These are phyloP conservation scores for Psix sp. DNA, from an alignment of 1,140 invertebrate genomes.

Conservation along the genomic window DNA sequence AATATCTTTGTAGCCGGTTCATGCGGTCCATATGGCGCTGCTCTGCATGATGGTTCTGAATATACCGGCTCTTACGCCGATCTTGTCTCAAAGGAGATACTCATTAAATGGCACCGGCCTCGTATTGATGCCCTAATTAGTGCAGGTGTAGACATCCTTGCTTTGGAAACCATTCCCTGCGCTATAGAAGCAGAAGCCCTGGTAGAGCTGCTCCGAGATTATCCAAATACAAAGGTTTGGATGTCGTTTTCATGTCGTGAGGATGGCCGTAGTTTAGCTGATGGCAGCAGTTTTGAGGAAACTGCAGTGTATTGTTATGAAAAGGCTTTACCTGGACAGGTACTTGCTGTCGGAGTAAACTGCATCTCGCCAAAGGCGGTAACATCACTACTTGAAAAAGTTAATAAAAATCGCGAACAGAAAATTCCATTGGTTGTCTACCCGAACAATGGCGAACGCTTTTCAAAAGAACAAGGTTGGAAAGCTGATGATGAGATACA, in stretches of 20 bases:
- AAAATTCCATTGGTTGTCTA: conserved; percentile 81
- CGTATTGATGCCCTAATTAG: conserved; percentile 86
- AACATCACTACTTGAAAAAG: conserved; percentile 76
- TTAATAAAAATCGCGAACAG: conserved; percentile 67
- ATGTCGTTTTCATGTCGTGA: conserved; percentile 88
- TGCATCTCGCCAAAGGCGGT: conserved; percentile 84
- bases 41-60: conserved; percentile 91
- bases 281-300: conserved; percentile 85
- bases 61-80: conserved; percentile 91
- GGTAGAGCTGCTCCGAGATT: conserved; percentile 85
- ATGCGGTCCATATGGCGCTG: conserved; percentile 93
- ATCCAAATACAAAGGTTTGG: conserved; percentile 86
- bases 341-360: conserved; percentile 90
- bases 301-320: conserved; percentile 81
- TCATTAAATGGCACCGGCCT: conserved; percentile 88
- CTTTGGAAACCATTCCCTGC: conserved; percentile 93
- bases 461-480: conserved; percentile 79
- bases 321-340: conserved; percentile 78
- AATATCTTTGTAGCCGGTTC: conserved; percentile 85
- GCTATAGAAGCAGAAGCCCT: conserved; percentile 87
- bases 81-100: conserved; percentile 80
- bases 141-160: conserved; percentile 88
- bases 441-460: conserved; percentile 85
- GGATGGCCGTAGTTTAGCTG: conserved; percentile 82
- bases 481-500: conserved; percentile 76